phyloP scores from a whole-genome alignment of 2,113 vertebrate genomes.

The Naja naja region DNA sequence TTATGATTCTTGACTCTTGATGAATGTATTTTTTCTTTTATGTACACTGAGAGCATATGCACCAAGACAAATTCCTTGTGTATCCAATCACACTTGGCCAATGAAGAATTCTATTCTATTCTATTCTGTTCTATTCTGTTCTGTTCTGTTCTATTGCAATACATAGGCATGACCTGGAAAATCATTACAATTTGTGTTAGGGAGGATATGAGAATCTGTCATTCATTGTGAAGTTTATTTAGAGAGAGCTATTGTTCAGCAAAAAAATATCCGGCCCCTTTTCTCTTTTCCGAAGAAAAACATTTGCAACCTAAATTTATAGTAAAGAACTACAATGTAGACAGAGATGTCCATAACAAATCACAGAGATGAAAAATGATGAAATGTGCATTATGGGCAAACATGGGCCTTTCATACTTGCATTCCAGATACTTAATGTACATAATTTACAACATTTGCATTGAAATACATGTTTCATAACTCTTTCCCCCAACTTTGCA shows the following conservation, averaged over 20 bases:
- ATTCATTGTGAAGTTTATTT: not conserved
- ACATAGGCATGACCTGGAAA: not conserved
- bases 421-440: not conserved
- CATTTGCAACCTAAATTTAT: not conserved
- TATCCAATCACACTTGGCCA: no score
- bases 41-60: no score
- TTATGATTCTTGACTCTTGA: no score
- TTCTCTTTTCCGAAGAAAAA: slow-evolving; percentile 5
- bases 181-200: not conserved
- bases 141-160: not conserved
- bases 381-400: not conserved
- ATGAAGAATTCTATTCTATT: no score
- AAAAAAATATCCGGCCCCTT: not conserved
- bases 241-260: slow-evolving; percentile 1
- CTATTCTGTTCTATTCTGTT: no score
- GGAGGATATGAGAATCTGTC: not conserved
- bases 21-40: no score
- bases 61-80: no score
- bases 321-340: not conserved
- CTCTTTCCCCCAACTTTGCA: not conserved
- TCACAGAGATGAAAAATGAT: not conserved
- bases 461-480: not conserved
- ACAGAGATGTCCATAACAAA: not conserved
- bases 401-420: not conserved
- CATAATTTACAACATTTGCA: not conserved